A percentile compares a stretch with the other conserved stretches of the same genome.
These are phyloP conservation scores for Seladonia tumulorum DNA, from an alignment of 2,888 invertebrate genomes.

Conservation along the genomic window DNA sequence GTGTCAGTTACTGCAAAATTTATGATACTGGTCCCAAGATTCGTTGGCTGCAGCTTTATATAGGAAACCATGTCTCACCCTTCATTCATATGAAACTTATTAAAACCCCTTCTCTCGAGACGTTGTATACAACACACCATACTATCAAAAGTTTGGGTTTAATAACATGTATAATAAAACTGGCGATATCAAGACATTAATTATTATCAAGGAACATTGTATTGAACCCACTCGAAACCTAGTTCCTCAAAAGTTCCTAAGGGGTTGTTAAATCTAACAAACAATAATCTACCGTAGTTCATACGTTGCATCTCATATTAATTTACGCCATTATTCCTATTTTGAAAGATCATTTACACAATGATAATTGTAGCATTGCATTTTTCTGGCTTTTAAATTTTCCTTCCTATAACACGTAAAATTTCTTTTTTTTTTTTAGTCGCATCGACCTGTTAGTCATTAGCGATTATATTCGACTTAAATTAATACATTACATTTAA, in stretches of 20 bases:
- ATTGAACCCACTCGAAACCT: background rate
- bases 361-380: background rate
- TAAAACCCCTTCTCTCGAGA: conserved; percentile 26
- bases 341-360: background rate
- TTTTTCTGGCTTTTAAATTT: background rate
- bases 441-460: no score
- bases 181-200: background rate
- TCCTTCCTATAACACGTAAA: background rate
- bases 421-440: background rate
- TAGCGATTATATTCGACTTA: no score
- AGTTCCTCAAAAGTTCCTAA: conserved; percentile 10
- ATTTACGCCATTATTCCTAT: background rate
- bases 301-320: background rate
- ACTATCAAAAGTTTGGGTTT: conserved; percentile 40
- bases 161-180: conserved; percentile 9
- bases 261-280: conserved; percentile 13
- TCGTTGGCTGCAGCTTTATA: conserved; percentile 40
- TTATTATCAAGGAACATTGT: conserved; percentile 44
- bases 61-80: conserved; percentile 39
- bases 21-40: conserved; percentile 10
- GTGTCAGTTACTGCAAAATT: conserved; percentile 14
- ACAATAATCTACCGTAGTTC: background rate
- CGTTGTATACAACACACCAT: conserved; percentile 1
- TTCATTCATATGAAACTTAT: conserved; percentile 10
- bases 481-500: no score